phyloP scores from a whole-genome alignment of 2,797 vertebrate species.

The Huso huso region DNA sequence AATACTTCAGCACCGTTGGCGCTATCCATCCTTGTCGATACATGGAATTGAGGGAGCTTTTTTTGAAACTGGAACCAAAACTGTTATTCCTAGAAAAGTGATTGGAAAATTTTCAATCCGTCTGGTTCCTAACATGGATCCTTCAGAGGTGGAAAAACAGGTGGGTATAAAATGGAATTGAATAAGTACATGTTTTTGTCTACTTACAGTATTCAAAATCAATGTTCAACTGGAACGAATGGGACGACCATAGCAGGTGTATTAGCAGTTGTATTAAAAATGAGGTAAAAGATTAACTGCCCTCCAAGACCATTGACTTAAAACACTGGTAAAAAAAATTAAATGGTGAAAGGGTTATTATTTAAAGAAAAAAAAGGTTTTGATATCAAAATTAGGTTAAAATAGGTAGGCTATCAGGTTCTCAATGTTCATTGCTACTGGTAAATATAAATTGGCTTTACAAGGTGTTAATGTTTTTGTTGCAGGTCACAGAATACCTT shows the following conservation, averaged over 20 bases:
- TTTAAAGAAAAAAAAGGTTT: too few species aligned
- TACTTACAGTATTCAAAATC: background rate
- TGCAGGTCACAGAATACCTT: constrained; percentile 52
- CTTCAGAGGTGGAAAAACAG: constrained; percentile 44
- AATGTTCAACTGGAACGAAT: background rate
- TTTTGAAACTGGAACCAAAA: constrained; percentile 52
- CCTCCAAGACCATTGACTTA: too few species aligned
- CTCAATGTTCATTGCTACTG: too few species aligned
- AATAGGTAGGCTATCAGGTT: too few species aligned
- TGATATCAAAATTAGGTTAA: too few species aligned
- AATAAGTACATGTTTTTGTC: background rate
- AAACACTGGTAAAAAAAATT: too few species aligned
- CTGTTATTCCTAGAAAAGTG: constrained; percentile 58
- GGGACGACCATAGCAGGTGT: background rate
- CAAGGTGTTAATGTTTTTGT: background rate
- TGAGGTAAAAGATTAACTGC: too few species aligned
- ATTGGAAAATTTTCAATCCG: constrained; percentile 66
- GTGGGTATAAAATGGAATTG: constrained; percentile 28
- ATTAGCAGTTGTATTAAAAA: too few species aligned
- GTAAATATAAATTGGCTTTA: too few species aligned
- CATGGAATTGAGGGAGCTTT: constrained; percentile 65
- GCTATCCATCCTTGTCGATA: constrained; percentile 57
- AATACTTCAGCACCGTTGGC: constrained; percentile 56
- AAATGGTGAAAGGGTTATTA: too few species aligned
- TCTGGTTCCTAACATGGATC: constrained; percentile 56